phyloP scores from a whole-genome alignment of 2,797 vertebrate genomes.

The Ceryle rudis region DNA sequence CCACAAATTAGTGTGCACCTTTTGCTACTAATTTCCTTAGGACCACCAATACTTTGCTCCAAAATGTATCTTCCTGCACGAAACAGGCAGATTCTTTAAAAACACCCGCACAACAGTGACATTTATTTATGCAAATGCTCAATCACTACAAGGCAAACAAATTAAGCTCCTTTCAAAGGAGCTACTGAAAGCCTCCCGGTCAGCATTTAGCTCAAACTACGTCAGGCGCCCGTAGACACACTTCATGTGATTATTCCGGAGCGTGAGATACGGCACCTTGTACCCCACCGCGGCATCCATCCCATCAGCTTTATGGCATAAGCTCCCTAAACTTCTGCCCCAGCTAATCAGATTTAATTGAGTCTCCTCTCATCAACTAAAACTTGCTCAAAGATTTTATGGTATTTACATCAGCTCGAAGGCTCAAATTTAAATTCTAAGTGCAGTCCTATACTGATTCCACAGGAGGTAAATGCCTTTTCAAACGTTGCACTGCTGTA shows the following conservation, averaged over 20 bases:
- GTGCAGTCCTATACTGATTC: rapidly evolving
- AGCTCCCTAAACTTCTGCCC: not conserved
- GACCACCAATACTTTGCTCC: not conserved
- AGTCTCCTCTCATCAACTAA: not conserved
- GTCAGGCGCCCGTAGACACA: not conserved
- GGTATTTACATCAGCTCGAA: not conserved
- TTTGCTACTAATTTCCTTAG: not conserved
- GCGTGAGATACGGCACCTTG: not conserved
- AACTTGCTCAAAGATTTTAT: not conserved
- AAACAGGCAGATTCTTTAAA: not conserved
- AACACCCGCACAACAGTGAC: rapidly evolving
- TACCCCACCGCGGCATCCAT: not conserved
- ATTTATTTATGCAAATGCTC: not conserved
- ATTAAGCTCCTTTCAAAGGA: not conserved
- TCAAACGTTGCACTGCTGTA: not conserved
- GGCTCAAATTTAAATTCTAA: not conserved
- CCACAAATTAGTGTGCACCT: not conserved
- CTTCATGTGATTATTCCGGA: not conserved
- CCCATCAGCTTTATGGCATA: not conserved
- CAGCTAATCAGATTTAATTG: not conserved
- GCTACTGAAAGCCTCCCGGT: not conserved
- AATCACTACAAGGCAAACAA: not conserved
- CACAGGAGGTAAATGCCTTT: not conserved
- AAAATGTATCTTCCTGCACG: not conserved
- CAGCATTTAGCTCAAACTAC: not conserved